Evolutionary conservation across 2,113 vertebrate species (phyloP).

Genomic region (Dolichotis patagonum): DNA sequence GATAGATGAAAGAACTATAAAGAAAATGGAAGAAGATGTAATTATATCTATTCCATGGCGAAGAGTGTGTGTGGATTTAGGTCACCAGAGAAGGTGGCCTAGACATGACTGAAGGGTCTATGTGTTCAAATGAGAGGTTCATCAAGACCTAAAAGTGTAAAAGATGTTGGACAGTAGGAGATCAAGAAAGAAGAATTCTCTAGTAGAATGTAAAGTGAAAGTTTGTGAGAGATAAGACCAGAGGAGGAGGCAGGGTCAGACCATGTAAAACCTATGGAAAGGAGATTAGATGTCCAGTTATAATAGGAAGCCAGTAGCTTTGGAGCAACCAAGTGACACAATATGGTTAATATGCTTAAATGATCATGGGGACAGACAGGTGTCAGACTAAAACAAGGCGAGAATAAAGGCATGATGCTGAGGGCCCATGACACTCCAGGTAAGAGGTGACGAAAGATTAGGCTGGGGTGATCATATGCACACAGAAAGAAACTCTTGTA

Average conservation of each 20-base stretch:
- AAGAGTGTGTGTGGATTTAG: neutral
- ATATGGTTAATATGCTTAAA: neutral
- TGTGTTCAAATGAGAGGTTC: neutral
- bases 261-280: neutral
- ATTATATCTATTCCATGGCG: neutral
- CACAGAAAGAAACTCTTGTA: neutral
- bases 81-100: neutral
- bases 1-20: neutral
- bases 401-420: neutral
- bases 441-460: neutral
- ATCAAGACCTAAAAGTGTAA: neutral
- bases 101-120: neutral
- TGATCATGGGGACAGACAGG: neutral
- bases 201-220: neutral
- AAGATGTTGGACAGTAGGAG: neutral
- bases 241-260: neutral
- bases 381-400: neutral
- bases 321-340: neutral
- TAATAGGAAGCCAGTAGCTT: neutral
- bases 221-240: neutral
- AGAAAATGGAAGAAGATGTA: neutral
- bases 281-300: neutral
- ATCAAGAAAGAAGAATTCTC: neutral
- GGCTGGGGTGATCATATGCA: neutral
- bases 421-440: neutral